Base-by-base conservation (phyloP, 2,797 vertebrate species). In the Simalia tracyae region DNA sequence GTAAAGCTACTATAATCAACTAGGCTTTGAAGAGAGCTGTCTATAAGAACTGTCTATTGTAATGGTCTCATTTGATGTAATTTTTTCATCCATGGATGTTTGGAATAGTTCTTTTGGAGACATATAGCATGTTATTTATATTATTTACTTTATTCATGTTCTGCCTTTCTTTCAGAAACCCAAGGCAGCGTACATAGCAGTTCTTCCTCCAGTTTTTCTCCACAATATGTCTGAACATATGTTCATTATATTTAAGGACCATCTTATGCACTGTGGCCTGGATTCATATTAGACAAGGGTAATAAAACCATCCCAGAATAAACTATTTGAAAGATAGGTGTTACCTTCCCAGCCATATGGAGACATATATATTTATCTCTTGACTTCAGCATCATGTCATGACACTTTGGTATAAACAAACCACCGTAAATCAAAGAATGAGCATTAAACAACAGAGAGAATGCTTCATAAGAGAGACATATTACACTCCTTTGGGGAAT, bases 1-100 rank as follows among this genome's bases (percentile, higher is more conserved):
- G 93, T 89, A 94, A 94, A 56, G 66, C 93, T 95, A 86, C 90
- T 85, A 94, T 87, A 94, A 94, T 88, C 94, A 94, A 28, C 57
- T 76, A 8, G 93, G 85, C 95, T 92, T 95, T 90, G 92, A 72
- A 88, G 28, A 0, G 63, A 0, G 0, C 72, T 91, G 36, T 42
- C 72, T 76, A 92, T 94, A 87, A 92, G 93, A 94, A 90, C 15
- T 12, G 2, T 26, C 86, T 91, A 90, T 0, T 61, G 66, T 89
- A 19, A 0, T 11, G 93, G 54, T 3, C 72, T 26, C 3, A 59
- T 28, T 1, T 72, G 85, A 24, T 24, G 26, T 42, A 17, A 54
- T 88, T 63, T n/a, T 89, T 36, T 59, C 26, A 59, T 59, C 26
- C 5, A 28, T 61, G 63, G n/a, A 17, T 46, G 4, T 56, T 92